phyloP scores from a whole-genome alignment of 2,797 vertebrate genomes.

The Tinamus major region DNA sequence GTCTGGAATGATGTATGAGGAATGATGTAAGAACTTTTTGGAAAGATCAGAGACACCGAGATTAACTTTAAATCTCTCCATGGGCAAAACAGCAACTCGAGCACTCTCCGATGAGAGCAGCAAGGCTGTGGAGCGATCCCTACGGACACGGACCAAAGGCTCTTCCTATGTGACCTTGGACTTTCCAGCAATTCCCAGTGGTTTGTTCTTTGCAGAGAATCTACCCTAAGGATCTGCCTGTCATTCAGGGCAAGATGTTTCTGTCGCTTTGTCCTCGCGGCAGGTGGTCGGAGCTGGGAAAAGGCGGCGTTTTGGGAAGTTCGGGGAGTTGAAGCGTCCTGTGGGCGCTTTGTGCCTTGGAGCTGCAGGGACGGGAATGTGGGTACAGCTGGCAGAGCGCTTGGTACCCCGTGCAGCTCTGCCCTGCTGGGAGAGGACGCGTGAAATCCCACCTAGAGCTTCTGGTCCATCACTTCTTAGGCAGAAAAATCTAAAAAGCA shows the following conservation, averaged over 20 bases:
- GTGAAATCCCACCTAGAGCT: background rate
- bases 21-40: slow-evolving; percentile 53
- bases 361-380: background rate
- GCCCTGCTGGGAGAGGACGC: background rate
- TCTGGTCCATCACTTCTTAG: background rate
- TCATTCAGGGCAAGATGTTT: background rate
- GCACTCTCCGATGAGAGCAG: background rate
- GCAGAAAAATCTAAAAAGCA: background rate
- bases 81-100: slow-evolving; percentile 2
- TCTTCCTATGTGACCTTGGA: background rate
- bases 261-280: background rate
- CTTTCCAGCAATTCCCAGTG: background rate
- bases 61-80: slow-evolving; percentile 15
- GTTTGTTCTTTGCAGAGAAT: slow-evolving; percentile 3
- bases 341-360: background rate
- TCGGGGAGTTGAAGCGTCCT: background rate
- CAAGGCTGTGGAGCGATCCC: background rate
- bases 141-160: background rate
- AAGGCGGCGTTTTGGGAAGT: background rate
- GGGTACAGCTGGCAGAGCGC: background rate
- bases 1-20: slow-evolving; percentile 30
- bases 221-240: background rate
- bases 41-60: slow-evolving; percentile 54
- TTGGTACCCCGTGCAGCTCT: background rate
- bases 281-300: background rate